Evolutionary conservation across 92 coral and sea anemone genomes (phyloP).

Genomic region (Zoanthus solanderi): DNA sequence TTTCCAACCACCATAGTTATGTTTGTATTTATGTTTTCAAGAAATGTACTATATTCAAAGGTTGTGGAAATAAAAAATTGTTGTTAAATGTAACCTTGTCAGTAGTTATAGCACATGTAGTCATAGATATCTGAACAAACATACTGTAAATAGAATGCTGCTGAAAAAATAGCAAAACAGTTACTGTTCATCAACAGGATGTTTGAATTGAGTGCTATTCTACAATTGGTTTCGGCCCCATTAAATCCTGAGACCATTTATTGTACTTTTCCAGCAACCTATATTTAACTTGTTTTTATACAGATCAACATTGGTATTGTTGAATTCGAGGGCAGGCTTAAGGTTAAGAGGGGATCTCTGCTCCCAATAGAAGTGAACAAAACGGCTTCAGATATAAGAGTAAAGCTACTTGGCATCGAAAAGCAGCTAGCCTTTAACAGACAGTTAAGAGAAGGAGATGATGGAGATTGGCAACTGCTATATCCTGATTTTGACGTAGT

Average conservation of each 20-base stretch:
- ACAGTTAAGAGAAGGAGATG: constrained; percentile 11
- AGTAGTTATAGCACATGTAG: no score
- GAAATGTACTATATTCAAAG: no score
- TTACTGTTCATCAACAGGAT: no score
- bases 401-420: constrained; percentile 17
- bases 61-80: no score
- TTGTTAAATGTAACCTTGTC: no score
- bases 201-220: no score
- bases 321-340: constrained; percentile 29
- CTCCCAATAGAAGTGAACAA: constrained; percentile 47
- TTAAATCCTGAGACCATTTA: not conserved
- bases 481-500: constrained; percentile 44
- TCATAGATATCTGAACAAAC: not conserved
- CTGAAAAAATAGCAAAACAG: no score
- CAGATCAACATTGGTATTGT: constrained; percentile 59
- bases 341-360: constrained; percentile 52
- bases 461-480: constrained; percentile 38
- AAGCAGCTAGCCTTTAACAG: constrained; percentile 45
- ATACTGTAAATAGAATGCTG: no score
- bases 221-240: no score
- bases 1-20: no score
- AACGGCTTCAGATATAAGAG: constrained; percentile 26
- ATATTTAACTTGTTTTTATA: not conserved
- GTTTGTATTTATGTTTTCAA: no score
- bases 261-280: not conserved